These are phyloP conservation scores for Eristalis tenax DNA, from an alignment of 2,888 invertebrate genomes.

Conservation along the genomic window DNA sequence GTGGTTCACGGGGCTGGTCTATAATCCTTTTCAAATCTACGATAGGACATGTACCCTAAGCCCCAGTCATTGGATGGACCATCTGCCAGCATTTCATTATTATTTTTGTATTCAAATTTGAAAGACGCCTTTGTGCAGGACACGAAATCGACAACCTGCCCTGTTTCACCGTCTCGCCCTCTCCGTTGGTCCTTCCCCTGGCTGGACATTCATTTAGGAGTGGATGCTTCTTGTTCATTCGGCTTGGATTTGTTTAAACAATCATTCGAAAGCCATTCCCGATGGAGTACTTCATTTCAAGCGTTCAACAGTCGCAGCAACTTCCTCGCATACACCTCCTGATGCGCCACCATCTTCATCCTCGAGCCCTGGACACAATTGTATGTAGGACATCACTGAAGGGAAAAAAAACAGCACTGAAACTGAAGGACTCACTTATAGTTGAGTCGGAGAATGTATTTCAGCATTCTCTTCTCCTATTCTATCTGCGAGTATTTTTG, in stretches of 20 bases:
- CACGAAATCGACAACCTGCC: constrained; percentile 51
- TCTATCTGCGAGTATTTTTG: not conserved
- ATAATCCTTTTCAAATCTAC: constrained; percentile 33
- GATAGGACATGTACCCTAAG: not conserved
- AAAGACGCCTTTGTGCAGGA: constrained; percentile 57
- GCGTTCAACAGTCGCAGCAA: constrained; percentile 22
- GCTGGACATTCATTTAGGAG: not conserved
- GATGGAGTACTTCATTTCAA: constrained; percentile 49
- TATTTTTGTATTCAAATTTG: constrained; percentile 56
- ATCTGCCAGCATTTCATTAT: not conserved
- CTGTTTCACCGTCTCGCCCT: not conserved
- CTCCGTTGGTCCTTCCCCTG: not conserved
- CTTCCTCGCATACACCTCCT: not conserved
- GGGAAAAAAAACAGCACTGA: not conserved
- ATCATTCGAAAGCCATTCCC: constrained; percentile 55
- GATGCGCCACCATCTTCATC: not conserved
- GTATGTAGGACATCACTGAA: constrained; percentile 46
- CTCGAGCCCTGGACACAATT: not conserved
- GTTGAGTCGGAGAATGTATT: constrained; percentile 53
- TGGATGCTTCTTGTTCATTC: not conserved
- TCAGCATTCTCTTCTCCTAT: constrained; percentile 15
- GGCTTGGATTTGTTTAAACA: constrained; percentile 49
- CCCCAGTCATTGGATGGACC: not conserved
- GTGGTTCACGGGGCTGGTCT: not conserved
- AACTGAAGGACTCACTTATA: constrained; percentile 34